Percentiles rank a stretch among this genome's conserved stretches.
phyloP scores from a whole-genome alignment of 2,888 invertebrate species.

The Eledone cirrhosa region DNA sequence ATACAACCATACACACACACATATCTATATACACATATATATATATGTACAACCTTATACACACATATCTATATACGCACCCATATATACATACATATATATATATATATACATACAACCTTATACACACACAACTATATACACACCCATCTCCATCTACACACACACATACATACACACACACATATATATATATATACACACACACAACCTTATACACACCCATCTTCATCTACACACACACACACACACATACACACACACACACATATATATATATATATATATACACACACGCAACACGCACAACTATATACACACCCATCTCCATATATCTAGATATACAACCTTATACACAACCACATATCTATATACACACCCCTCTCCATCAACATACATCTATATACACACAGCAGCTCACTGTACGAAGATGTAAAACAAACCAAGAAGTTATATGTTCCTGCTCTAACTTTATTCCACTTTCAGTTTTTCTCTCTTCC shows the following conservation, averaged over 20 bases:
- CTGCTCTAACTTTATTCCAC: no score
- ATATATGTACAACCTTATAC: background rate
- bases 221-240: conserved; percentile 31
- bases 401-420: no score
- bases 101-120: background rate
- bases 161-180: background rate
- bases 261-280: conserved; percentile 62
- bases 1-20: background rate
- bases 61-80: background rate
- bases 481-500: no score
- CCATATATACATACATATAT: background rate
- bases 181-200: background rate
- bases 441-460: no score
- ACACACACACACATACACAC: conserved; percentile 32
- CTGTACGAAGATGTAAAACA: no score
- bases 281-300: background rate
- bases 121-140: background rate
- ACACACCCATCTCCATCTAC: background rate
- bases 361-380: no score
- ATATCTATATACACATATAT: background rate
- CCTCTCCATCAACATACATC: no score
- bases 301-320: background rate
- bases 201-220: conserved; percentile 26
- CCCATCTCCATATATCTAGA: background rate
- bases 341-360: background rate